Percentiles rank a stretch among this genome's conserved stretches.
Evolutionary conservation across 2,797 vertebrate genomes (phyloP).

Genomic region (Synaphobranchus kaupii): DNA sequence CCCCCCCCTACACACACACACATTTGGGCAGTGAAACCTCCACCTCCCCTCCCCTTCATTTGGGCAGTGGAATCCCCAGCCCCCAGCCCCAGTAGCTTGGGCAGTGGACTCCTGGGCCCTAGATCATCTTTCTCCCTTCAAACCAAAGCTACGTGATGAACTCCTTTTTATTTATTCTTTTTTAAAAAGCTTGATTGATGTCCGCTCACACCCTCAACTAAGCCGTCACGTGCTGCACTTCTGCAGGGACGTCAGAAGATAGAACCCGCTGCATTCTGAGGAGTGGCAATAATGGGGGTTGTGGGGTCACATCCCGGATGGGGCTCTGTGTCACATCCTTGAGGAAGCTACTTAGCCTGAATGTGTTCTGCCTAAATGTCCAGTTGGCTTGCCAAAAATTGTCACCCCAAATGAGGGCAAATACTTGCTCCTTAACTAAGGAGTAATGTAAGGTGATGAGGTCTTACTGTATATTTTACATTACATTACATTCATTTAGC

Average conservation of each 20-base stretch:
- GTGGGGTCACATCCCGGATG: not conserved
- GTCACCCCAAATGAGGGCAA: not conserved
- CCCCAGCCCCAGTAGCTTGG: too few relatives aligned
- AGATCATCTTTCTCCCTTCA: not conserved
- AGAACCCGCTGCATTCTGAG: not conserved
- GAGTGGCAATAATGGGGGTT: not conserved
- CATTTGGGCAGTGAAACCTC: too few relatives aligned
- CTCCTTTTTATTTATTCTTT: not conserved
- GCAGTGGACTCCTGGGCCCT: too few relatives aligned
- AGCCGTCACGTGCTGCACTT: not conserved
- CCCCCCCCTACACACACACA: too few relatives aligned
- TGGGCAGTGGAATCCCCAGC: too few relatives aligned
- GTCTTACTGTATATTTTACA: too few relatives aligned
- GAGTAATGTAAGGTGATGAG: not conserved
- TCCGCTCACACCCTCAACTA: not conserved
- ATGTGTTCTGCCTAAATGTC: not conserved
- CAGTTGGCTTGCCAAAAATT: not conserved
- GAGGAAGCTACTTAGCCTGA: not conserved
- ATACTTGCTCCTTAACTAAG: not conserved
- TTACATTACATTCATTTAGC: too few relatives aligned
- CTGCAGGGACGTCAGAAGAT: not conserved
- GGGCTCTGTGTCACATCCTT: not conserved
- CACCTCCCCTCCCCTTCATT: too few relatives aligned
- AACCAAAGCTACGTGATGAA: not conserved
- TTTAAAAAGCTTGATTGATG: not conserved